Evolutionary conservation across 2,888 invertebrate species (phyloP).

Genomic region (Heliconius charithonia): DNA sequence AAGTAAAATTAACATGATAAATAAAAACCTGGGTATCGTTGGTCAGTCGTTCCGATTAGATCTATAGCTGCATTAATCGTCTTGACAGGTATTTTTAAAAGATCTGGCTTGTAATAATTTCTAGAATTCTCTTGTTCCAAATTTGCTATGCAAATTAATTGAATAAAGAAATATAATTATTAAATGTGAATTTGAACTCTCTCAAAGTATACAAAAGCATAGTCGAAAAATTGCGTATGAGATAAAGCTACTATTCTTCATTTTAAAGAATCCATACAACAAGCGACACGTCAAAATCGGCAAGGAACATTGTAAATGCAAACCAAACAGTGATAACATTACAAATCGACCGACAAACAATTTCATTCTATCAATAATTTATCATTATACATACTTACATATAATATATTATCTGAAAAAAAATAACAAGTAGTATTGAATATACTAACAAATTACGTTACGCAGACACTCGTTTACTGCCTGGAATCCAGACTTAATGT

Average conservation of each 20-base stretch:
- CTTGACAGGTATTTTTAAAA: not conserved
- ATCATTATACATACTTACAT: too few relatives aligned
- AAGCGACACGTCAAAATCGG: too few relatives aligned
- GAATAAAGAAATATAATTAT: not conserved
- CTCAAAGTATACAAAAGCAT: not conserved
- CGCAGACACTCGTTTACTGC: not conserved
- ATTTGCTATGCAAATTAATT: not conserved
- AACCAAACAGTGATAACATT: too few relatives aligned
- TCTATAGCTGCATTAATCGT: conserved; percentile 17
- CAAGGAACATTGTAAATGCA: too few relatives aligned
- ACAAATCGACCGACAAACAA: too few relatives aligned
- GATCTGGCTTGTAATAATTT: not conserved
- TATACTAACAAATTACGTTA: conserved; percentile 8
- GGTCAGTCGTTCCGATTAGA: conserved; percentile 13
- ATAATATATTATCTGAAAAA: too few relatives aligned
- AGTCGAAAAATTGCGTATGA: not conserved
- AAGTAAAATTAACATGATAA: not conserved
- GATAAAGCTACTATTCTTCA: not conserved
- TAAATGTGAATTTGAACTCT: not conserved
- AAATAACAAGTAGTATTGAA: not conserved
- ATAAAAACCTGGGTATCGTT: conserved; percentile 14
- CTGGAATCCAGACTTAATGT: conserved; percentile 2
- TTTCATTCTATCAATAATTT: too few relatives aligned
- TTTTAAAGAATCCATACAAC: too few relatives aligned
- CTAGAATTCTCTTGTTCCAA: not conserved